These are phyloP conservation scores for Cyprinodon variegatus DNA, from an alignment of 2,113 vertebrate genomes.

Conservation along the genomic window DNA sequence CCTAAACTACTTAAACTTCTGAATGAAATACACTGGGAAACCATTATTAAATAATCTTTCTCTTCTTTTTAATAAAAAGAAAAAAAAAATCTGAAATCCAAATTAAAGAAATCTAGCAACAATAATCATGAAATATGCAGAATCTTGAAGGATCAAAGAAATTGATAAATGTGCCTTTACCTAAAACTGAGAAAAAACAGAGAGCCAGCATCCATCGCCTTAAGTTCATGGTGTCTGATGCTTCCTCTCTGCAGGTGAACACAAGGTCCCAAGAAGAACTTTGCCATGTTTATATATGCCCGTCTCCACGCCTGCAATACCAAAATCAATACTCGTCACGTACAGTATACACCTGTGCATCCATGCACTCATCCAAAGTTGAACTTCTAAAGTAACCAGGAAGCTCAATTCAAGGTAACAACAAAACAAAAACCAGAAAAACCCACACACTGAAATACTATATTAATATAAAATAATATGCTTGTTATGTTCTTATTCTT, in stretches of 20 bases:
- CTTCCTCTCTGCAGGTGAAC: neutral
- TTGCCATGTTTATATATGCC: slow-evolving; percentile 35
- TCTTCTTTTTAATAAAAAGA: too few relatives aligned
- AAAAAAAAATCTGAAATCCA: too few relatives aligned
- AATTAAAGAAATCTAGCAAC: too few relatives aligned
- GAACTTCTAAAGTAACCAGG: slow-evolving; percentile 43
- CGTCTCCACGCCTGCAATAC: neutral
- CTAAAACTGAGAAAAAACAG: slow-evolving; percentile 45
- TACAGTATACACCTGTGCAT: neutral
- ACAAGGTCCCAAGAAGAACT: slow-evolving; percentile 3
- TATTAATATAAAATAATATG: neutral
- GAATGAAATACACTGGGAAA: too few relatives aligned
- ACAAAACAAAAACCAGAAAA: neutral
- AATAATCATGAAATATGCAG: too few relatives aligned
- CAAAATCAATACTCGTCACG: neutral
- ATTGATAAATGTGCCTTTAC: slow-evolving; percentile 28
- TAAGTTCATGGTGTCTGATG: slow-evolving; percentile 36
- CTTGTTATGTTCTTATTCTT: slow-evolving; percentile 5
- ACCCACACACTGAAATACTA: neutral
- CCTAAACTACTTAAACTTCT: too few relatives aligned
- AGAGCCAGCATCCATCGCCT: slow-evolving; percentile 23
- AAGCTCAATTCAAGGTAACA: slow-evolving; percentile 18
- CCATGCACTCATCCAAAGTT: neutral
- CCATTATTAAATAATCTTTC: too few relatives aligned
- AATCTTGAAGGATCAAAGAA: neutral